Conservation (phyloP, 2,797 vertebrate species). For the Adrianichthys oophorus region DNA sequence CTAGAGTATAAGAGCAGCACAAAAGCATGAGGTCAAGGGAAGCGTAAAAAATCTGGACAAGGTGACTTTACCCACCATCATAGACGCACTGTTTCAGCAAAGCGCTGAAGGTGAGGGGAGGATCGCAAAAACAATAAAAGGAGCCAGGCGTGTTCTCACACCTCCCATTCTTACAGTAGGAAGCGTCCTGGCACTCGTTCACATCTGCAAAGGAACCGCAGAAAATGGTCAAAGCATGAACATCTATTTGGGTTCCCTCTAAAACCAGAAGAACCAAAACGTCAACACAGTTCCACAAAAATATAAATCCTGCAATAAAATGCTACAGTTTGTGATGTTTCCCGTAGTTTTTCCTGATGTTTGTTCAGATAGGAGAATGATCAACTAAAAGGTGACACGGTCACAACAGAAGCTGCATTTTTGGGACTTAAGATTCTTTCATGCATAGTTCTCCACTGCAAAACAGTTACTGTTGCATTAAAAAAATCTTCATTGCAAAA, state of each 20-base stretch:
- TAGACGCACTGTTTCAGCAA: constrained; percentile 86
- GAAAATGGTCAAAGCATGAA: constrained; percentile 75
- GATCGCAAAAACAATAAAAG: constrained; percentile 89
- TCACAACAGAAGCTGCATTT: no score
- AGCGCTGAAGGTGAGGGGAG: constrained; percentile 85
- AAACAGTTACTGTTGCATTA: no score
- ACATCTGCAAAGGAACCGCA: constrained; percentile 85
- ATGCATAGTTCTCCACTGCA: no score
- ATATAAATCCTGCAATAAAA: background rate
- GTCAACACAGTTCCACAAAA: background rate
- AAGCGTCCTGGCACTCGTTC: constrained; percentile 90
- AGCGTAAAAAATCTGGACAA: constrained; percentile 61
- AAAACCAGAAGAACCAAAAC: background rate
- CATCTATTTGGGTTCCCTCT: constrained; percentile 62
- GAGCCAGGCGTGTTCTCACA: constrained; percentile 90
- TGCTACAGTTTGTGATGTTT: no score
- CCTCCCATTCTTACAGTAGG: constrained; percentile 88
- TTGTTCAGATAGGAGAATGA: no score
- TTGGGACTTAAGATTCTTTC: no score
- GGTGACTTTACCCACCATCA: constrained; percentile 82
- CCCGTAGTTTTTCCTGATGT: no score
- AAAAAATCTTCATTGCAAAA: no score
- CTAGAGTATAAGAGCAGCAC: constrained; percentile 48
- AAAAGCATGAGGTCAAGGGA: constrained; percentile 58
- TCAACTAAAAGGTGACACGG: no score